A percentile compares a stretch with the other conserved stretches of the same genome.
phyloP scores from a whole-genome alignment of 2,888 invertebrate species.

The Ophioninae sp. region DNA sequence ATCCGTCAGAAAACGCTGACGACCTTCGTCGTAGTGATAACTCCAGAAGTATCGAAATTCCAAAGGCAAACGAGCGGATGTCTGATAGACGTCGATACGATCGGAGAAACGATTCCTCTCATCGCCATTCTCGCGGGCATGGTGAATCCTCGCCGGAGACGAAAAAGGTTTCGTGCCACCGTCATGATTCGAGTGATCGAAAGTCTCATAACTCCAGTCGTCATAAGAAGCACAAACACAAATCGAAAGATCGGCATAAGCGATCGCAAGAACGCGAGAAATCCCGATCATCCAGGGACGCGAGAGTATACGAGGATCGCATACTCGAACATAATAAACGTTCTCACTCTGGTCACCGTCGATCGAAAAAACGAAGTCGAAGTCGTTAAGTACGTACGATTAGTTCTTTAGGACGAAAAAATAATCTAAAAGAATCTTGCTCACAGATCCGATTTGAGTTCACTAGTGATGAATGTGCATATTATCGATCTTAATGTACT shows the following conservation, averaged over 20 bases:
- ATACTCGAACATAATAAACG: background rate
- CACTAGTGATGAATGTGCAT: too few relatives aligned
- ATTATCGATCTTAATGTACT: too few relatives aligned
- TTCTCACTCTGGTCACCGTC: slow-evolving; percentile 52
- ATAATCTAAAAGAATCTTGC: too few relatives aligned
- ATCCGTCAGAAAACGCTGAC: background rate
- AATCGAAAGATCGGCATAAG: slow-evolving; percentile 50
- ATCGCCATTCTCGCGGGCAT: background rate
- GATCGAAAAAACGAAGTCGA: slow-evolving; percentile 25
- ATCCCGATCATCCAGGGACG: slow-evolving; percentile 39
- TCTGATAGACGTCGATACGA: slow-evolving; percentile 38
- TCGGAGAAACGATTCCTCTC: background rate
- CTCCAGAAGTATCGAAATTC: slow-evolving; percentile 8
- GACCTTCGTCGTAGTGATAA: background rate
- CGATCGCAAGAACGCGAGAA: slow-evolving; percentile 36
- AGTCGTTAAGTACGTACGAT: too few relatives aligned
- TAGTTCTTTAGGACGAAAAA: too few relatives aligned
- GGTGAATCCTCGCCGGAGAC: background rate
- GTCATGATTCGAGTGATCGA: slow-evolving; percentile 21
- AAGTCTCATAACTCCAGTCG: slow-evolving; percentile 53
- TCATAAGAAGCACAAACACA: slow-evolving; percentile 48
- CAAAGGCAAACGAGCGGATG: background rate
- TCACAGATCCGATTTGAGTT: too few relatives aligned
- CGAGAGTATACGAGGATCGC: slow-evolving; percentile 23
- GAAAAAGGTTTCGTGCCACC: background rate